These are phyloP conservation scores for Hylia prasina DNA, from an alignment of 2,113 vertebrate genomes.

Conservation along the genomic window DNA sequence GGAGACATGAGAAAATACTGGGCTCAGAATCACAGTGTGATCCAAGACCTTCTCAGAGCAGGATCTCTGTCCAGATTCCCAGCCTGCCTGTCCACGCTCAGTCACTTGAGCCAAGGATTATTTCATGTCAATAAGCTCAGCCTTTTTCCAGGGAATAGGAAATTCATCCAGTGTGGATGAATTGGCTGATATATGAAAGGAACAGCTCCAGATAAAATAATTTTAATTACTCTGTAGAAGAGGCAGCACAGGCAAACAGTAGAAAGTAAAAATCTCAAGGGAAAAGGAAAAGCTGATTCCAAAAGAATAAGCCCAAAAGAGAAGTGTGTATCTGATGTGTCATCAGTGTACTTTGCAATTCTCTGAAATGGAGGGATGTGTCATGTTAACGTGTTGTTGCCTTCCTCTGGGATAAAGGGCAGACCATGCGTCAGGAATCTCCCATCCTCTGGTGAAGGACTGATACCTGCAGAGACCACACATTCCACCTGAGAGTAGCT, in stretches of 20 bases:
- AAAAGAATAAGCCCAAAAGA: not conserved
- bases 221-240: not conserved
- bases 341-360: not conserved
- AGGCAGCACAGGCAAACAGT: not conserved
- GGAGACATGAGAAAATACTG: slow-evolving; percentile 7
- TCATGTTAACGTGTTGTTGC: not conserved
- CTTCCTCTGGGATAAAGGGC: not conserved
- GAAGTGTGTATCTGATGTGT: not conserved
- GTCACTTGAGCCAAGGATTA: slow-evolving; percentile 24
- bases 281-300: slow-evolving; percentile 9
- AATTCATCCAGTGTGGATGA: slow-evolving; percentile 1
- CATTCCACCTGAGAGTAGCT: not conserved
- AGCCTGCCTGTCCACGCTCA: not conserved
- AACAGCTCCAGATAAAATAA: slow-evolving; percentile 10
- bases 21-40: not conserved
- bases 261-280: slow-evolving; percentile 18
- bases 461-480: not conserved
- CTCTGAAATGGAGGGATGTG: not conserved
- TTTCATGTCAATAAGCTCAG: slow-evolving; percentile 31
- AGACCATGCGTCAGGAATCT: not conserved
- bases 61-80: slow-evolving; percentile 34
- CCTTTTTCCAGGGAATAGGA: slow-evolving; percentile 1
- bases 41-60: slow-evolving; percentile 35
- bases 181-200: not conserved
- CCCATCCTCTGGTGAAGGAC: not conserved